Conservation (phyloP, 2,888 invertebrate genomes). For the Drosophila pegasa region DNA sequence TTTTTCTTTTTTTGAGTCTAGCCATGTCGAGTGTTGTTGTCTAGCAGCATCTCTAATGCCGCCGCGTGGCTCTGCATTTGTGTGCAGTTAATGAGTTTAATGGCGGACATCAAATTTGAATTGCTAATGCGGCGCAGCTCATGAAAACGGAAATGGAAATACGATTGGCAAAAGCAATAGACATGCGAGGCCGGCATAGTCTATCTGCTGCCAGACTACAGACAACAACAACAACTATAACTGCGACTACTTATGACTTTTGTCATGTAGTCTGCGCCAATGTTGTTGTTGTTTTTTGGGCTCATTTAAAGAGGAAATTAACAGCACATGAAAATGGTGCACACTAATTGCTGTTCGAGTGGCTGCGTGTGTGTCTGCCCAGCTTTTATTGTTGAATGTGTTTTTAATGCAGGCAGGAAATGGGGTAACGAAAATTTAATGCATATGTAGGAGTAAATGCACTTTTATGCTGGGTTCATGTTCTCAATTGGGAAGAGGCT, state of each 20-base stretch:
- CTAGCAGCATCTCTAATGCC: constrained; percentile 20
- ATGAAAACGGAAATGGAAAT: constrained; percentile 70
- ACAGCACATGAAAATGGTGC: constrained; percentile 37
- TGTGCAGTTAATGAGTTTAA: constrained; percentile 81
- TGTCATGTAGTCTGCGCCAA: constrained; percentile 35
- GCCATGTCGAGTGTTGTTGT: constrained; percentile 17
- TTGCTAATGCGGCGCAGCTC: constrained; percentile 72
- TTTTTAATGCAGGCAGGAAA: neutral
- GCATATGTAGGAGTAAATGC: neutral
- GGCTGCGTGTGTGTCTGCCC: neutral
- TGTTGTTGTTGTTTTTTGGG: constrained; percentile 9
- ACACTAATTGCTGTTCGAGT: constrained; percentile 32
- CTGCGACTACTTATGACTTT: constrained; percentile 30
- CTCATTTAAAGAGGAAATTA: constrained; percentile 46
- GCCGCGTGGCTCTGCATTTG: constrained; percentile 47
- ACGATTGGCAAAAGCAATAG: constrained; percentile 57
- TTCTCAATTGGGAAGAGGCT: too few species aligned
- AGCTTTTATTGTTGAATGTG: neutral
- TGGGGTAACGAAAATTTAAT: neutral
- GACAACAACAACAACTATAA: neutral
- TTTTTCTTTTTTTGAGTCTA: constrained; percentile 42
- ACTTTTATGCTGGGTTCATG: too few species aligned
- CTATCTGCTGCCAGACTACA: neutral
- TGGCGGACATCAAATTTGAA: constrained; percentile 77
- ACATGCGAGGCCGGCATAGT: constrained; percentile 9